A percentile compares a stretch with the other conserved stretches of the same genome.
Evolutionary conservation across 2,797 vertebrate species (phyloP).

Genomic region (Steatocranus sp.): DNA sequence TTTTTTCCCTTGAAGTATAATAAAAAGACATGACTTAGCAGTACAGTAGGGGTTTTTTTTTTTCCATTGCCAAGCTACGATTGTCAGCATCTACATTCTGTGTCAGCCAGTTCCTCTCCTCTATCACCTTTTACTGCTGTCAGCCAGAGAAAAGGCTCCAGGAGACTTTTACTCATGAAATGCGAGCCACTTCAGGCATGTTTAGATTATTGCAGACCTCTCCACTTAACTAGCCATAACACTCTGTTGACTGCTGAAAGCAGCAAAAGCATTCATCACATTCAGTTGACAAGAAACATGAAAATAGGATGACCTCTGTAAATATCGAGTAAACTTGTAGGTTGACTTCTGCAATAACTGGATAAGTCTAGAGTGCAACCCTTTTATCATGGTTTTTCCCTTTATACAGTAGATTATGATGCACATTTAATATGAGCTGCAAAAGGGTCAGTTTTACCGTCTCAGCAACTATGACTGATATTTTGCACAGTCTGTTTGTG

Average conservation of each 20-base stretch:
- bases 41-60: not conserved
- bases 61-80: not conserved
- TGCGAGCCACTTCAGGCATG: slow-evolving; percentile 52
- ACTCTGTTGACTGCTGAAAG: slow-evolving; percentile 26
- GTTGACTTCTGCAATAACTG: not conserved
- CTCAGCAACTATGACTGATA: not conserved
- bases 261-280: slow-evolving; percentile 48
- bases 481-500: not conserved
- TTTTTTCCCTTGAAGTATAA: not conserved
- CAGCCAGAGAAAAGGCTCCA: slow-evolving; percentile 32
- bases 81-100: not conserved
- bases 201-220: slow-evolving; percentile 63
- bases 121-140: slow-evolving; percentile 55
- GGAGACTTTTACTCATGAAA: slow-evolving; percentile 56
- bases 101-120: slow-evolving; percentile 3
- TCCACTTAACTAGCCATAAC: slow-evolving; percentile 61
- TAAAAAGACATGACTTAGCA: slow-evolving; percentile 8
- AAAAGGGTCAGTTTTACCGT: not conserved
- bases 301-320: slow-evolving; percentile 25
- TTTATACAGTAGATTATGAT: not conserved
- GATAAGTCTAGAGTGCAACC: not conserved
- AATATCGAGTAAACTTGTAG: not conserved
- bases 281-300: slow-evolving; percentile 27
- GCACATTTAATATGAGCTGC: not conserved
- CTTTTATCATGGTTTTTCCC: not conserved